Conservation (phyloP, 2,113 vertebrate species). For the Nycticebus coucang region DNA sequence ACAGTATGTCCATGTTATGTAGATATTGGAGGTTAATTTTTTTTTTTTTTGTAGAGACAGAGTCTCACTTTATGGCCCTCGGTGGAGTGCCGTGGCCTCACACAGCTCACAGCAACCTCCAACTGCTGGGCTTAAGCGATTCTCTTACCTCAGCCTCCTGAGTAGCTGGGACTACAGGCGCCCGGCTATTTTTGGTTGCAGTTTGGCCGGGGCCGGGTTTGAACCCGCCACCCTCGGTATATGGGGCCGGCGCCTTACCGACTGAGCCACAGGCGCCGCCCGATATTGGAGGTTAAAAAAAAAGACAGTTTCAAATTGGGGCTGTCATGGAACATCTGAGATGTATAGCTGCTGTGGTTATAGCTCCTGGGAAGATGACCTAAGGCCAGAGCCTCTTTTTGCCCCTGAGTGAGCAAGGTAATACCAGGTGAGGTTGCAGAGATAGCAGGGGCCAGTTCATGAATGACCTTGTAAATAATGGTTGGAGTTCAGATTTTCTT, state of each 20-base stretch:
- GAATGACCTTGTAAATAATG: neutral
- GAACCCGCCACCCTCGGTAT: no score
- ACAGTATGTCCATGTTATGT: slow-evolving; percentile 40
- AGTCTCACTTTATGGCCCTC: no score
- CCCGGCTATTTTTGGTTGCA: no score
- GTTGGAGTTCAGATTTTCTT: neutral
- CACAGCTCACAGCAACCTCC: no score
- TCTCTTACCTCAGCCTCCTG: no score
- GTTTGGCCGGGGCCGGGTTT: no score
- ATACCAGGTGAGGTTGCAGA: neutral
- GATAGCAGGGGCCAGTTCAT: neutral
- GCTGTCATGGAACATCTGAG: neutral
- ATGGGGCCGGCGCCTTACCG: no score
- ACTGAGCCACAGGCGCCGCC: no score
- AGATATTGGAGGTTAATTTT: neutral
- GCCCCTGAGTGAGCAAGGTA: neutral
- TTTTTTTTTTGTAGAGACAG: no score
- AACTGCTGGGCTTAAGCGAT: no score
- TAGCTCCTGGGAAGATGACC: neutral
- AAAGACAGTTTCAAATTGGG: slow-evolving; percentile 31
- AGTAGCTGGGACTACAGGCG: no score
- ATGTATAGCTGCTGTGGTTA: neutral
- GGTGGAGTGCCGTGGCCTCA: no score
- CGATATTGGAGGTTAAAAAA: neutral
- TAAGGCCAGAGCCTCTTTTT: neutral